These are phyloP conservation scores for Rutpela maculata DNA, from an alignment of 2,888 invertebrate genomes.

Conservation along the genomic window DNA sequence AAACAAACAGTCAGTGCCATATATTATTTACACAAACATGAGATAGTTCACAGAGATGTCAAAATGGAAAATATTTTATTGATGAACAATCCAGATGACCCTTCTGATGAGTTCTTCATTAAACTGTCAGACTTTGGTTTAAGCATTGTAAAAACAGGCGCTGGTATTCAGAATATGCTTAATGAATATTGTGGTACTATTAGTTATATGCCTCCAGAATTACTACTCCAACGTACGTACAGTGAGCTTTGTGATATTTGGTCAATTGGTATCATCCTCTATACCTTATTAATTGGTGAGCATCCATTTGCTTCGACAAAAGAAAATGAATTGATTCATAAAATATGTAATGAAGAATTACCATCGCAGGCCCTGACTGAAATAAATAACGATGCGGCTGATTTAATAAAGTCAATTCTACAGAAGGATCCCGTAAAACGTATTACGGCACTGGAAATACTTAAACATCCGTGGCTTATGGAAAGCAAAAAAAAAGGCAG, in stretches of 20 bases:
- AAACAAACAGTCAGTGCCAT: slow-evolving; percentile 70
- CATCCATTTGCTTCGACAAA: slow-evolving; percentile 69
- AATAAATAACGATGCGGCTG: slow-evolving; percentile 67
- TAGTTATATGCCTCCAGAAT: slow-evolving; percentile 79
- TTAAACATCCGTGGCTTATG: slow-evolving; percentile 74
- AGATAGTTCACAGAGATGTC: slow-evolving; percentile 75
- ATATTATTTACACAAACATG: slow-evolving; percentile 73
- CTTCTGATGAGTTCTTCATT: slow-evolving; percentile 73
- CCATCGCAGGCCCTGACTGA: slow-evolving; percentile 52
- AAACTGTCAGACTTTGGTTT: slow-evolving; percentile 79
- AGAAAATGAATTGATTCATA: slow-evolving; percentile 65
- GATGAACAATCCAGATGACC: slow-evolving; percentile 73
- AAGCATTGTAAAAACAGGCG: slow-evolving; percentile 74
- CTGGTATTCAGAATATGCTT: slow-evolving; percentile 75
- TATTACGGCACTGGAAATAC: slow-evolving; percentile 75
- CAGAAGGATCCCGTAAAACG: slow-evolving; percentile 76
- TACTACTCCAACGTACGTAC: slow-evolving; percentile 75
- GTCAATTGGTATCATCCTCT: slow-evolving; percentile 78
- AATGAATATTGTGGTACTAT: slow-evolving; percentile 77
- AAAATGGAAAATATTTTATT: slow-evolving; percentile 75
- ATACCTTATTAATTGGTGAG: slow-evolving; percentile 72
- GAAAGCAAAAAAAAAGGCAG: slow-evolving; percentile 58
- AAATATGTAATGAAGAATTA: slow-evolving; percentile 69
- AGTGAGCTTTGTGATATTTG: slow-evolving; percentile 79
- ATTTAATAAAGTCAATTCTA: slow-evolving; percentile 73